Evolutionary conservation across 2,113 vertebrate genomes (phyloP), one percentile per base, ranked within the genome.

Genomic region (Sturnira hondurensis): DNA sequence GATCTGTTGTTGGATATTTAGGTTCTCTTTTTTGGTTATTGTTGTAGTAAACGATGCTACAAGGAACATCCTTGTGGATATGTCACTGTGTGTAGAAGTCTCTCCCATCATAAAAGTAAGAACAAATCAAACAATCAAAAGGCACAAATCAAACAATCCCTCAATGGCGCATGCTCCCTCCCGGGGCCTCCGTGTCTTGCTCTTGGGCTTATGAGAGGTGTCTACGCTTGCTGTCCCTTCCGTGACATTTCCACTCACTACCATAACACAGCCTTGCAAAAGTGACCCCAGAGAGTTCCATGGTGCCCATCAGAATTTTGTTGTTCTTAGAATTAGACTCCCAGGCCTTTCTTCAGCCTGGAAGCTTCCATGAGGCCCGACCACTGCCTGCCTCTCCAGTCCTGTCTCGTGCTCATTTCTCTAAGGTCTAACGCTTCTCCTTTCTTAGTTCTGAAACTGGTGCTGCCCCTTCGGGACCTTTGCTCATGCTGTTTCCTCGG

Each of bases 401-500:
- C 63, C 74, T 31, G 15, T 41, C 50, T 68, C 52, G 20, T 33
- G 52, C 63, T 41, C 77, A 4, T 76, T 52, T 70, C 76, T 83
- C 43, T 86, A 20, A 86, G 43, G 28, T 26, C 31, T 16, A 41
- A 28, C 38, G 3, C 13, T 87, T 86, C 67, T 61, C 50, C 70
- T 67, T 63, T 80, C 31, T 88, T 45, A 45, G 22, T 73, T 63
- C n/a, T 52, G 73, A 36, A 58, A 78, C 52, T 19, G 20, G 54
- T 17, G 26, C 22, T 80, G 19, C n/a, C 20, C 22, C 54, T 71
- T 81, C 10, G 65, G 73, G 67, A 22, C 85, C 63, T 92, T 81
- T 67, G 85, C 65, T 96, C 71, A 50, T 28, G 54, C 73, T 33
- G 19, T 70, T 93, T 95, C 81, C 90, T 95, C 47, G 74, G 61